Evolutionary conservation across 92 coral and sea anemone genomes (phyloP).

Genomic region (Parazoanthus darwini): DNA sequence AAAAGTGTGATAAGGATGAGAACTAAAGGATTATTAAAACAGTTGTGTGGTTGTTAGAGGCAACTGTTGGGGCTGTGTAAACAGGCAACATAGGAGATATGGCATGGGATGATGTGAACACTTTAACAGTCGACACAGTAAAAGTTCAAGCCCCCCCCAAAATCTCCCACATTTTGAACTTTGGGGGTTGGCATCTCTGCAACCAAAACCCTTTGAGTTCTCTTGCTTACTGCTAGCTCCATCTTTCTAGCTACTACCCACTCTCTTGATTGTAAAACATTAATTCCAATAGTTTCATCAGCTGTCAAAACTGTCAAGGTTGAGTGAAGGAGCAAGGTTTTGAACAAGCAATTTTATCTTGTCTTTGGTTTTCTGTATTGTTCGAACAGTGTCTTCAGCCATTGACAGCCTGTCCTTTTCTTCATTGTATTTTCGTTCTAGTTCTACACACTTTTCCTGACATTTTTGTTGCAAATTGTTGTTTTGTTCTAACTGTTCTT

Average conservation of each 20-base stretch:
- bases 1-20: no score
- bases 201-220: no score
- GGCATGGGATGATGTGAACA: no score
- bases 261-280: neutral
- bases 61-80: no score
- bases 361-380: conserved; percentile 92
- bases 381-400: conserved; percentile 90
- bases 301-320: conserved; percentile 72
- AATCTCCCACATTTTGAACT: no score
- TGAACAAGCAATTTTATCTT: conserved; percentile 94
- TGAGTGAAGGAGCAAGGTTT: conserved; percentile 86
- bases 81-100: no score
- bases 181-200: no score
- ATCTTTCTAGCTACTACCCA: neutral
- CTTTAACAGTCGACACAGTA: no score
- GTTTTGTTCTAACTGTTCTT: conserved; percentile 70
- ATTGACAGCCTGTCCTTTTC: conserved; percentile 81
- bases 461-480: conserved; percentile 60
- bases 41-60: no score
- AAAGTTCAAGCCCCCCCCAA: no score
- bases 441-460: conserved; percentile 66
- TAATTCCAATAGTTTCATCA: neutral
- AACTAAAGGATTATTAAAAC: no score
- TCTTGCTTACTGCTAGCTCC: no score
- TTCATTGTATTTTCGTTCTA: conserved; percentile 77